Base-by-base conservation (phyloP, 2,888 invertebrate genomes). In the Epinotia brunnichana region DNA sequence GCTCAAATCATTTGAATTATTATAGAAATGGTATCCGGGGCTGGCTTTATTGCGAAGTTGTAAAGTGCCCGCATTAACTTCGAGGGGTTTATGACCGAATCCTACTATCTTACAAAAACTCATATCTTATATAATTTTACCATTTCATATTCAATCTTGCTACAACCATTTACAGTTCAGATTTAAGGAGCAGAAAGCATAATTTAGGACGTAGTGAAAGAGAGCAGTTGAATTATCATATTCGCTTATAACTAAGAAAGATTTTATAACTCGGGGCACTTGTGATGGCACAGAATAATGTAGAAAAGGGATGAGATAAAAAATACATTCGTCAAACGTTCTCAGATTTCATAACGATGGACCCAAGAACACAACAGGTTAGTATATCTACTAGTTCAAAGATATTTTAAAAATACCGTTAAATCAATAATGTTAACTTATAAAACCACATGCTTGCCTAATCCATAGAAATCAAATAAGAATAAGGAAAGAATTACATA, bases 1-100 rank as follows among this genome's bases (percentile, higher is more conserved):
- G 69, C 70, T 73, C 63, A 73, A 76, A 74, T 74, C 75, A 78
- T 81, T 79, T 83, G 81, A 85, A 82, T 82, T 82, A 82, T 82
- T 79, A 80, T 75, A 78, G 79, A 74, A 79, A 78, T 75, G 73
- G 78, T 77, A 75, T 76, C 76, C 79, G 66, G 68, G 35, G 66
- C 70, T 44, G 74, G 76, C 82, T 84, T 84, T 84, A 85, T 80
- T 77, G 79, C 77, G 2, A 15, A 71, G 75, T 74, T 74, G 75
- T 82, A 82, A 82, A 83, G 77, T 69, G 74, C 62, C 67, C 57
- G 72, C 71, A 62, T 74, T 66, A 74, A 74, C 39, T 70, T 67
- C 69, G 69, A 77, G 73, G 48, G 75, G 73, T 77, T 79, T 77
- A 79, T 69, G 77, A 75, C 56, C 69, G 70, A 76, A 77, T 79